Conservation (phyloP, 2,888 invertebrate genomes). For the Abrostola triplasia region DNA sequence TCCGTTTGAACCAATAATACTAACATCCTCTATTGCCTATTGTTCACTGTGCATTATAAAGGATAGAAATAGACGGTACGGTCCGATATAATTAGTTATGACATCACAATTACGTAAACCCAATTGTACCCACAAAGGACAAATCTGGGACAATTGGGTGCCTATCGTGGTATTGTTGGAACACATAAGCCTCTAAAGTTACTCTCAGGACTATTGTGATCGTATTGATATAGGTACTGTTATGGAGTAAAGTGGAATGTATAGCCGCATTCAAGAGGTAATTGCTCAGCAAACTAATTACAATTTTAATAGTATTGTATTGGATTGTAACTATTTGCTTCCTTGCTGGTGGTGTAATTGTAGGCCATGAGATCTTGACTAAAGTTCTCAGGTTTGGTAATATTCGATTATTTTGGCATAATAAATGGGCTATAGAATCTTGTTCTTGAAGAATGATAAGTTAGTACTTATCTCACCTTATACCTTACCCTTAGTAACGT, state of each 20-base stretch:
- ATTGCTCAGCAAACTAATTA: not conserved
- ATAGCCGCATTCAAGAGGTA: not conserved
- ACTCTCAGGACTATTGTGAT: slow-evolving; percentile 22
- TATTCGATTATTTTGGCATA: no score
- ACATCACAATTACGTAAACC: slow-evolving; percentile 32
- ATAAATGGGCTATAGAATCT: no score
- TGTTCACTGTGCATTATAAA: not conserved
- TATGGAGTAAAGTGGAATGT: not conserved
- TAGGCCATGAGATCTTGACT: no score
- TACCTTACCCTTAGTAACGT: no score
- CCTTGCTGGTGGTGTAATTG: no score
- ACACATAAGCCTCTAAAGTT: slow-evolving; percentile 19
- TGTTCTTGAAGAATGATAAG: no score
- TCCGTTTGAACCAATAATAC: not conserved
- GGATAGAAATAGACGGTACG: not conserved
- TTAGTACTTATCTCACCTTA: no score
- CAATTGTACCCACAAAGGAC: slow-evolving; percentile 22
- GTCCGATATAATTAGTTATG: slow-evolving; percentile 20
- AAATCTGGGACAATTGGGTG: slow-evolving; percentile 26
- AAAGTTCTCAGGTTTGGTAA: no score
- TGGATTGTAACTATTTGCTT: no score
- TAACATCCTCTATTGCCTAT: not conserved
- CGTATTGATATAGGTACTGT: not conserved
- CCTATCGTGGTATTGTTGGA: slow-evolving; percentile 20
- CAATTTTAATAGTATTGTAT: not conserved